Conservation (phyloP, 2,113 vertebrate species). For the Caranx ignobilis region DNA sequence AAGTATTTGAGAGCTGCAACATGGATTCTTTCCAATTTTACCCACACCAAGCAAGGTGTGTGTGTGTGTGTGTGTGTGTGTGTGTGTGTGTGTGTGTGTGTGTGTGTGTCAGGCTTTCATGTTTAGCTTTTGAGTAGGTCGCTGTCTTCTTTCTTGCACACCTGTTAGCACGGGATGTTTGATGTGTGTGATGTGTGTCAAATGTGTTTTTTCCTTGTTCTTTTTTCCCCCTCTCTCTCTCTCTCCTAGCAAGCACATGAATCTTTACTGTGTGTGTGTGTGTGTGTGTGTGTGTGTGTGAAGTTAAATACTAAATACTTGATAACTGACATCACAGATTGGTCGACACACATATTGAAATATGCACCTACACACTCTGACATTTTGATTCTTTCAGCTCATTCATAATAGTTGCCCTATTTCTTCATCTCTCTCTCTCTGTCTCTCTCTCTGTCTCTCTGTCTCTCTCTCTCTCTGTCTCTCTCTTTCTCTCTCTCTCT, state of each 20-base stretch:
- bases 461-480: not conserved
- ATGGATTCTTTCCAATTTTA: conserved; percentile 6
- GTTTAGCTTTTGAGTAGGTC: conserved; percentile 16
- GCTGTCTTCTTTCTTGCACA: conserved; percentile 44
- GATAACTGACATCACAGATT: conserved; percentile 49
- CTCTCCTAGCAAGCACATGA: not conserved
- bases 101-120: conserved; percentile 36
- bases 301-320: conserved; percentile 39
- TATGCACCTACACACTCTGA: conserved; percentile 35
- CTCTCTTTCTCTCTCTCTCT: not conserved
- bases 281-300: not conserved
- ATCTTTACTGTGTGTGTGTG: not conserved
- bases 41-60: conserved; percentile 10
- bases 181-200: conserved; percentile 52
- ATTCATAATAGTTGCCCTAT: conserved; percentile 57
- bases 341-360: conserved; percentile 8
- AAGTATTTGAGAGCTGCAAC: conserved; percentile 27
- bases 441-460: not conserved
- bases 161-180: conserved; percentile 63
- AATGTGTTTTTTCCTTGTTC: conserved; percentile 3
- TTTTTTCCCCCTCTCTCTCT: not conserved
- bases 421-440: conserved; percentile 7
- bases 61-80: conserved; percentile 19
- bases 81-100: conserved; percentile 11
- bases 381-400: conserved; percentile 67